Evolutionary conservation across 2,113 vertebrate genomes (phyloP).

Genomic region (Mormyrus lacerda): DNA sequence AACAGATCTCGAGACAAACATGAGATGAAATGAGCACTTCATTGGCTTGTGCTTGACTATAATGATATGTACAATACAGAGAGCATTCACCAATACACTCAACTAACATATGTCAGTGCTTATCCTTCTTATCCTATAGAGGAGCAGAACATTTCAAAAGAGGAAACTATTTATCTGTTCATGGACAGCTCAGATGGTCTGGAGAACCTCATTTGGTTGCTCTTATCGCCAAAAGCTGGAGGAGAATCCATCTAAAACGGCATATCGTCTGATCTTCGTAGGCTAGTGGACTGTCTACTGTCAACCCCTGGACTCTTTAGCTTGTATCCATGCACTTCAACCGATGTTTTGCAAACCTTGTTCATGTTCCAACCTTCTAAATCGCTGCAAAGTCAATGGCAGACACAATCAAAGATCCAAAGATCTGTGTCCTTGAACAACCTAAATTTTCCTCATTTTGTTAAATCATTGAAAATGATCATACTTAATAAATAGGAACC

Average conservation of each 20-base stretch:
- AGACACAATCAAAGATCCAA: not conserved
- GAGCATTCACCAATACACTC: not conserved
- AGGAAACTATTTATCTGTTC: constrained; percentile 55
- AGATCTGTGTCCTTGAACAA: not conserved
- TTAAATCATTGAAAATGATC: not conserved
- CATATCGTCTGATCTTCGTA: constrained; percentile 47
- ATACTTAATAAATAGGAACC: not conserved
- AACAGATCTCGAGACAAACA: not conserved
- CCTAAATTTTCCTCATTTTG: not conserved
- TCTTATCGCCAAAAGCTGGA: constrained; percentile 51
- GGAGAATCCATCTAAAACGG: constrained; percentile 37
- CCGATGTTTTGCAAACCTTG: constrained; percentile 39
- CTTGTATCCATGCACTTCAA: constrained; percentile 28
- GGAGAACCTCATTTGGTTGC: constrained; percentile 50
- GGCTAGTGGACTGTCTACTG: constrained; percentile 45
- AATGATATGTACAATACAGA: not conserved
- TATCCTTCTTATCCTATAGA: constrained; percentile 46
- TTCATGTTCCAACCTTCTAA: not conserved
- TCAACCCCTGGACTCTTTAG: constrained; percentile 35
- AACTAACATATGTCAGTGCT: not conserved
- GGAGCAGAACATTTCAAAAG: constrained; percentile 51
- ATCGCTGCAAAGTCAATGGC: not conserved
- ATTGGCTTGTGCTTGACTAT: not conserved
- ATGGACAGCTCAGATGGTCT: constrained; percentile 49
- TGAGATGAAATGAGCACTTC: not conserved